Base-by-base conservation (phyloP, 2,113 vertebrate genomes). In the Penelope pileata region DNA sequence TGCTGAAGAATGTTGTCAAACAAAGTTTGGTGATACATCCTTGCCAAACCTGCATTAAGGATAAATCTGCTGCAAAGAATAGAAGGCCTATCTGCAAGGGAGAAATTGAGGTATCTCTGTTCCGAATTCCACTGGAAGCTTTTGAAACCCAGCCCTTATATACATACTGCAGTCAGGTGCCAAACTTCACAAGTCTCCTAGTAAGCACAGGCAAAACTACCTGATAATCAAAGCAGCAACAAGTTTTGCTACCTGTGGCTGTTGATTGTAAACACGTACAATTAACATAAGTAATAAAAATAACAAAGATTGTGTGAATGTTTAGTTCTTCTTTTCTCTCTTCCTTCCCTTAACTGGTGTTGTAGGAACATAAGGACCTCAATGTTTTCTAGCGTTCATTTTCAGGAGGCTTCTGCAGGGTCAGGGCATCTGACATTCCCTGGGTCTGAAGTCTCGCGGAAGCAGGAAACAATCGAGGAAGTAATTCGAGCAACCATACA, bases 101-200 rank as follows among this genome's bases (percentile, higher is more conserved):
- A 88, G 76, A 86, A 86, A 80, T 0, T 0, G 7, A 88, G 53
- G 40, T n/a, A 93, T 93, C 42, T 63, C 19, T 30, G n/a, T 68
- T 83, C 83, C 1, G 1, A 86, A 94, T 92, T 93, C 90, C 83
- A 83, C 34, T 80, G 50, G 63, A 93, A 94, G 47, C 48, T 89
- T 92, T 91, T 87, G 79, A 91, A 93, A 94, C 83, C 63, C 68
- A 73, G 70, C 68, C 75, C 63, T 91, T 58, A 83, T 80, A 79
- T 17, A 88, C 30, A 79, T 17, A 88, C 30, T 24, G 50, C 2
- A 63, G 34, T 42, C 36, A 10, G 8, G 34, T 59, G 87, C 77
- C 82, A 96, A 92, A 86, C 59, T 90, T 92, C 58, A 85, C 48
- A 83, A 67, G 63, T 64, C 42, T 87, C 56, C 93, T 91, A 75